These are phyloP conservation scores for Bolborhynchus lineola DNA, from an alignment of 2,113 vertebrate genomes.

Conservation along the genomic window DNA sequence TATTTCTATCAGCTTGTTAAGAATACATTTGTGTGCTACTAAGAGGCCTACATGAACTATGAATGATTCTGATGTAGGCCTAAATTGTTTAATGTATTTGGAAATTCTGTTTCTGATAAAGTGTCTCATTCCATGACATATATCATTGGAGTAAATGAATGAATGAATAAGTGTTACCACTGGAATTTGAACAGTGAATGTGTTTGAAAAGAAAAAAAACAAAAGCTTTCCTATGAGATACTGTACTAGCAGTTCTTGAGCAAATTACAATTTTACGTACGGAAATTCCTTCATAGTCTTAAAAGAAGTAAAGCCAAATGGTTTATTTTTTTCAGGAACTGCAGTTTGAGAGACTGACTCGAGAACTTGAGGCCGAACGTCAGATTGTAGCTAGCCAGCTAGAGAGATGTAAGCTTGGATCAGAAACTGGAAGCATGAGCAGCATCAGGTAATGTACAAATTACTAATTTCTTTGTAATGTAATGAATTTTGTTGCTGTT, in stretches of 20 bases:
- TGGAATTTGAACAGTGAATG: not conserved
- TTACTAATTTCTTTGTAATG: not conserved
- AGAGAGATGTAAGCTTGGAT: conserved; percentile 98
- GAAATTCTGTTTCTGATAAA: not conserved
- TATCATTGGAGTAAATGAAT: not conserved
- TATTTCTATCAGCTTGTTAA: not conserved
- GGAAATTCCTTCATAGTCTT: not conserved
- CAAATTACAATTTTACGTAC: not conserved
- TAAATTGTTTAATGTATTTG: not conserved
- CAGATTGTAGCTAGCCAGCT: conserved; percentile 96
- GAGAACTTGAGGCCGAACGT: conserved; percentile 96
- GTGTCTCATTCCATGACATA: rapidly evolving
- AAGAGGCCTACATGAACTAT: not conserved
- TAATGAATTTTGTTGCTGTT: not conserved
- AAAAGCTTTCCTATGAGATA: not conserved
- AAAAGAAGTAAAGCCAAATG: not conserved
- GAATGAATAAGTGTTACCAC: not conserved
- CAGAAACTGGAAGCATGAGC: conserved; percentile 96
- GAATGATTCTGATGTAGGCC: not conserved
- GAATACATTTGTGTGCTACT: not conserved
- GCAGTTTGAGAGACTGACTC: conserved; percentile 96
- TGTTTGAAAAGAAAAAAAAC: not conserved
- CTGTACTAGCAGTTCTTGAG: not conserved
- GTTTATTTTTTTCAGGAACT: conserved; percentile 83
- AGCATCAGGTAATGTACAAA: conserved; percentile 86